Evolutionary conservation across 92 coral and sea anemone species (phyloP), one percentile per base, ranked within the genome.

Genomic region (Scolanthus callimorphus): DNA sequence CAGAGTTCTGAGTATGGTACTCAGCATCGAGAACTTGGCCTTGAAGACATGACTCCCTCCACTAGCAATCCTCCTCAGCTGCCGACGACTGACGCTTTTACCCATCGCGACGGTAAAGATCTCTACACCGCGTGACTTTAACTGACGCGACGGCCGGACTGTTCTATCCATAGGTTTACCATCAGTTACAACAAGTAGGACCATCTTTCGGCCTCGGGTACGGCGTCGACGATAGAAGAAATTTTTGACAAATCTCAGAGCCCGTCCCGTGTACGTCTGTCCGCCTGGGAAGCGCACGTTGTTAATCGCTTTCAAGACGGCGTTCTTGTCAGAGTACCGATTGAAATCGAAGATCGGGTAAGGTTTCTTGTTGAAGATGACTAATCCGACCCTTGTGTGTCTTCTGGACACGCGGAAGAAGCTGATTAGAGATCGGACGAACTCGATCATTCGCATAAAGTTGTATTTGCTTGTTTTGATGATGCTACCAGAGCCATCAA

Each of bases 401-500:
- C 77, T 61, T 11, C 62, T 53, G 21, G 90, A 68, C 28, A 87
- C 67, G 44, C 46, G 46, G 67, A 87, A 87, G 64, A 76, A 72
- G 64, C 82, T 78, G 27, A 65, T 73, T 9, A 87, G 48, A 3
- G 73, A 56, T 17, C 44, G 67, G 29, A 87, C 34, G 72, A 82
- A 83, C 47, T 57, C 68, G 4, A 83, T 62, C 3, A 84, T 67
- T 48, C 86, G 96, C 21, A 12, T 70, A 50, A 87, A 87, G 74
- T 87, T 87, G 22, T 83, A 86, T 31, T 57, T 71, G 11, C 96
- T 90, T 39, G 54, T 73, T 22, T 44, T 55, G 53, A 65, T 76
- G 61, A 87, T 87, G 57, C 96, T 87, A 45, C 90, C 83, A 1
- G 96, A 87, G 31, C 96, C 90, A 44, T 87, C 96, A 46, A 87